Evolutionary conservation across 2,888 invertebrate species (phyloP), one percentile per base, ranked within the genome.

Genomic region (Orthosia incerta): DNA sequence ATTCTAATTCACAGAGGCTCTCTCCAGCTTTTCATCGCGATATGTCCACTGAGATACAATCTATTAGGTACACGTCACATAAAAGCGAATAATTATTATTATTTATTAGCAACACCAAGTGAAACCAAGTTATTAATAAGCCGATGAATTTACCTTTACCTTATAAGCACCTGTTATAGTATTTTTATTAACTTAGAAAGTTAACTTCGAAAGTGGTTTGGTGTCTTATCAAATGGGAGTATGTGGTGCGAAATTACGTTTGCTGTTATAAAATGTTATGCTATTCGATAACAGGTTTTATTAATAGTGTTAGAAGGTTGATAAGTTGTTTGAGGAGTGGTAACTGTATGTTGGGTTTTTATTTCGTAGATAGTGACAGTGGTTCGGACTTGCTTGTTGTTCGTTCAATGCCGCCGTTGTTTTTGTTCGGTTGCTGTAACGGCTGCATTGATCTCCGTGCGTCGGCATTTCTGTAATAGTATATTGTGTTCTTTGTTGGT

Each of bases 151-250:
- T 74, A 82, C 77, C 86, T 83, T 77, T 77, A 74, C 87, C 80
- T 78, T 79, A 72, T 65, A 71, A 68, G 74, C 80, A 87, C 83
- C 76, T 84, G 86, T 79, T 79, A 73, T 67, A 80, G 74, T 83
- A 83, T 88, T 88, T 89, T 89, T 88, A 88, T 84, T 86, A 84
- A 79, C 87, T 83, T 89, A 89, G 90, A 89, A 89, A 90, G 90
- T 85, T 75, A 86, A 81, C 86, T 86, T 86, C 74, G 91, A 91
- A 90, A 90, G 90, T 88, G 84, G 87, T 87, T 85, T 79, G 74
- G 71, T 84, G 72, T 82, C 83, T 89, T 89, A 90, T 90, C 89
- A 88, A 87, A 87, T 86, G 72, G 81, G 82, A 85, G 85, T 89
- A 80, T 89, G 88, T 90, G 84, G 73, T 81, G 71, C 71, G 69